Percentiles rank a stretch among this genome's conserved stretches.
Evolutionary conservation across 2,888 invertebrate species (phyloP).

Genomic region (Biston stratarius): DNA sequence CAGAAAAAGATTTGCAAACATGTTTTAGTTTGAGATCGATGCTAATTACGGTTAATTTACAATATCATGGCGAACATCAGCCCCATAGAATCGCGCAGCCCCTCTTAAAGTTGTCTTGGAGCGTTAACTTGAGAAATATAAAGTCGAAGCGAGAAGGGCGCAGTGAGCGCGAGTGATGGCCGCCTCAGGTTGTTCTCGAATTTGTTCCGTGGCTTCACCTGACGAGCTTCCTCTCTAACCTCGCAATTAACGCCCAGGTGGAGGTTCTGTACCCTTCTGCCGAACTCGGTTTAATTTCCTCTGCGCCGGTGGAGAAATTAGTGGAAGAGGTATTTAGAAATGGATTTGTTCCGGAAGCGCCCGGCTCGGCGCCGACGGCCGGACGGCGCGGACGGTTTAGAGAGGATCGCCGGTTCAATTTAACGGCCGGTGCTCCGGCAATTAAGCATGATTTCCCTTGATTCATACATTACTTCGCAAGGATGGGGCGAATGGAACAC

Average conservation of each 20-base stretch:
- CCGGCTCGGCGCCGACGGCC: conserved; percentile 9
- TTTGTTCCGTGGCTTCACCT: conserved; percentile 23
- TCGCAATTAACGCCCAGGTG: conserved; percentile 7
- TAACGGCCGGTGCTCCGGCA: neutral
- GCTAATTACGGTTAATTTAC: too few relatives aligned
- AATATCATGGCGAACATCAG: too few relatives aligned
- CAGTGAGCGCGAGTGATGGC: conserved; percentile 1
- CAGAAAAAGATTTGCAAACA: too few relatives aligned
- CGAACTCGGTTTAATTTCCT: neutral
- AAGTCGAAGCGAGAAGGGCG: too few relatives aligned
- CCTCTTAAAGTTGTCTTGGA: neutral
- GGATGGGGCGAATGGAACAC: too few relatives aligned
- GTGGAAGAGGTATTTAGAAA: conserved; percentile 23
- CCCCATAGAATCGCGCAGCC: too few relatives aligned
- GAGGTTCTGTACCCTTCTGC: neutral
- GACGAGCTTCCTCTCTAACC: conserved; percentile 22
- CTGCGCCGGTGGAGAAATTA: neutral
- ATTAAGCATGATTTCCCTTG: neutral
- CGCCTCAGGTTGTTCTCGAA: conserved; percentile 6
- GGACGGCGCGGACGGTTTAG: conserved; percentile 8
- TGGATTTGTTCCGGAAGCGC: conserved; percentile 24
- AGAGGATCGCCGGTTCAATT: conserved; percentile 8
- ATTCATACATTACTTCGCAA: too few relatives aligned
- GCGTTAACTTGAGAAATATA: neutral
- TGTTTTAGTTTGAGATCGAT: too few relatives aligned